Evolutionary conservation across 2,888 invertebrate species (phyloP).

Genomic region (Dione vanillae): DNA sequence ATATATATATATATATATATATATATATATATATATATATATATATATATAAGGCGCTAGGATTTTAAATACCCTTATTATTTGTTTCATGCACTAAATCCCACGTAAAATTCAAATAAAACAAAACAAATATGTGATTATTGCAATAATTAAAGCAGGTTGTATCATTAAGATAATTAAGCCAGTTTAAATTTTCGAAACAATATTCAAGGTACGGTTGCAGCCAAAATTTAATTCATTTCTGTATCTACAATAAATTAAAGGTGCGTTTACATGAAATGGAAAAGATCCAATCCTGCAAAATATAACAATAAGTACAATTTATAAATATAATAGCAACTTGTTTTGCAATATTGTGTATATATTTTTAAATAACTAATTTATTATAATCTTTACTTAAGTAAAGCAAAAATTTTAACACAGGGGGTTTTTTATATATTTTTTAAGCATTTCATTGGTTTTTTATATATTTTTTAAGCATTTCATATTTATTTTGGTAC

Average conservation of each 20-base stretch:
- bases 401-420: no score
- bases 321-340: neutral
- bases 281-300: neutral
- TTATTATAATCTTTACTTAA: no score
- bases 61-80: neutral
- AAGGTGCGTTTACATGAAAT: slow-evolving; percentile 29
- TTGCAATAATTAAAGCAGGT: slow-evolving; percentile 10
- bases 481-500: no score
- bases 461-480: no score
- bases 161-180: slow-evolving; percentile 42
- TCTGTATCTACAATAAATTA: slow-evolving; percentile 36
- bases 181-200: slow-evolving; percentile 39
- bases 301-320: no score
- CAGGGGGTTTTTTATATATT: no score
- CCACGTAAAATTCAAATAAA: neutral
- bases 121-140: slow-evolving; percentile 1
- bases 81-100: neutral
- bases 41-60: no score
- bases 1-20: no score
- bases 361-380: no score
- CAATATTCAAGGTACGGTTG: slow-evolving; percentile 43
- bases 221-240: slow-evolving; percentile 41
- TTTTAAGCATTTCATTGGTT: no score
- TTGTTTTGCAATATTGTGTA: no score
- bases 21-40: no score